Conservation (phyloP, 2,888 invertebrate genomes). For the Eupeodes luniger region DNA sequence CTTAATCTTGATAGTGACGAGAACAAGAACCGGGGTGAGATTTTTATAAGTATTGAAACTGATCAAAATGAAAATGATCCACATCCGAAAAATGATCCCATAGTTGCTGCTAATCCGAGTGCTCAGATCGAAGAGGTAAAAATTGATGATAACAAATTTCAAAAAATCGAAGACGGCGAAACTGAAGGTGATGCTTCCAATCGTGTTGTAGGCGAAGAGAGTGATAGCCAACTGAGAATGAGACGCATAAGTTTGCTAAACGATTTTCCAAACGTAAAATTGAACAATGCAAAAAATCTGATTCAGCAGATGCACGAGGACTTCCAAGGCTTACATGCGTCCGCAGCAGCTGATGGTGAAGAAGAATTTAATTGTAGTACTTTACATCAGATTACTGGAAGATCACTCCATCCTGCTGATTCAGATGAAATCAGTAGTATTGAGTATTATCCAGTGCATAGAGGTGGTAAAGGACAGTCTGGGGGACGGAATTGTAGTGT, state of each 20-base stretch:
- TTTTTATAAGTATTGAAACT: slow-evolving; percentile 83
- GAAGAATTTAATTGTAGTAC: slow-evolving; percentile 53
- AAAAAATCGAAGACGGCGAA: slow-evolving; percentile 80
- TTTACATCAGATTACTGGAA: slow-evolving; percentile 52
- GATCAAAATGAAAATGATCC: slow-evolving; percentile 80
- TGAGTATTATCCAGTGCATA: slow-evolving; percentile 81
- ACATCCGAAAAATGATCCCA: slow-evolving; percentile 69
- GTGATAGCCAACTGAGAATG: slow-evolving; percentile 52
- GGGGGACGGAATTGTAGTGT: slow-evolving; percentile 69
- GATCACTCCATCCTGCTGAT: slow-evolving; percentile 78
- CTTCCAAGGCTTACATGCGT: slow-evolving; percentile 80
- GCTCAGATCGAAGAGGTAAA: slow-evolving; percentile 82
- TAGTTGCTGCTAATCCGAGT: slow-evolving; percentile 79
- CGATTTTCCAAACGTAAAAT: slow-evolving; percentile 80
- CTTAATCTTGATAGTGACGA: slow-evolving; percentile 60
- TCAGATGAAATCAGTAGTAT: slow-evolving; percentile 83
- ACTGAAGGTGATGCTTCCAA: slow-evolving; percentile 56
- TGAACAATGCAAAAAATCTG: slow-evolving; percentile 82
- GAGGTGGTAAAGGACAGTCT: slow-evolving; percentile 74
- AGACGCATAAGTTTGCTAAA: slow-evolving; percentile 63
- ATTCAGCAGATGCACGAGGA: slow-evolving; percentile 81
- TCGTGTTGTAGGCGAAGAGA: slow-evolving; percentile 58
- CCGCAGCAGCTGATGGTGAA: slow-evolving; percentile 59
- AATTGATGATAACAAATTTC: slow-evolving; percentile 81
- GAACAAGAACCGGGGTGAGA: slow-evolving; percentile 80